Evolutionary conservation across 2,113 vertebrate species (phyloP).

Genomic region (Halcyon senegalensis): DNA sequence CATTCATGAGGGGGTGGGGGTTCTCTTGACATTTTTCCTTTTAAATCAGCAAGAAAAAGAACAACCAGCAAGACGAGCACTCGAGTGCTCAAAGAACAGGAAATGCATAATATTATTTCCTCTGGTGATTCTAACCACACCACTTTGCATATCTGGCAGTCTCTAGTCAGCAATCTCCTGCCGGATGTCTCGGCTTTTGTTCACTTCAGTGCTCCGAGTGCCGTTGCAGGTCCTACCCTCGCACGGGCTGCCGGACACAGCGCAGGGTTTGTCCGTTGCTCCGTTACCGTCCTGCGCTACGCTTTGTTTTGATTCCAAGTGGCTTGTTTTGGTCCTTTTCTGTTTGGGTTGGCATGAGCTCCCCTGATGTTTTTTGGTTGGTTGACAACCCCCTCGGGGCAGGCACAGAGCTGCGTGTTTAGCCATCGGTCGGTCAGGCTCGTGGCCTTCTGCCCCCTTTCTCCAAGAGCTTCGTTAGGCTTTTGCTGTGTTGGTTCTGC

Average conservation of each 20-base stretch:
- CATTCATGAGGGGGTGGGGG: accelerated
- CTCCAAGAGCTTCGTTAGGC: background rate
- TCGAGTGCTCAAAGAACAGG: background rate
- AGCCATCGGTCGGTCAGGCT: accelerated
- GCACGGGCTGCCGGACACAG: background rate
- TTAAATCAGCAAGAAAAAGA: background rate
- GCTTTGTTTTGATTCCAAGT: accelerated
- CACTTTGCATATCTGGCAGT: background rate
- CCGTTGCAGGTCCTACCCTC: background rate
- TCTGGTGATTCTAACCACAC: background rate
- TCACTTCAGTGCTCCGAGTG: background rate
- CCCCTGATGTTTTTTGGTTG: background rate
- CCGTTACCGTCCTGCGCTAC: no score
- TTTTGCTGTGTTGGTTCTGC: background rate
- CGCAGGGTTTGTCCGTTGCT: background rate
- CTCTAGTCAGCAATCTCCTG: accelerated
- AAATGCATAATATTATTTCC: background rate
- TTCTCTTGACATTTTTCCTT: background rate
- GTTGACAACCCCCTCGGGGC: background rate
- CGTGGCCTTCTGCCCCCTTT: background rate
- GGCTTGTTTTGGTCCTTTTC: background rate
- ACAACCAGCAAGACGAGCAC: background rate
- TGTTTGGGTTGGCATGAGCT: background rate
- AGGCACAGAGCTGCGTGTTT: accelerated
- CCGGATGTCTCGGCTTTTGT: background rate